Evolutionary conservation across 2,797 vertebrate species (phyloP).

Genomic region (Mormyrus proboscirostris): DNA sequence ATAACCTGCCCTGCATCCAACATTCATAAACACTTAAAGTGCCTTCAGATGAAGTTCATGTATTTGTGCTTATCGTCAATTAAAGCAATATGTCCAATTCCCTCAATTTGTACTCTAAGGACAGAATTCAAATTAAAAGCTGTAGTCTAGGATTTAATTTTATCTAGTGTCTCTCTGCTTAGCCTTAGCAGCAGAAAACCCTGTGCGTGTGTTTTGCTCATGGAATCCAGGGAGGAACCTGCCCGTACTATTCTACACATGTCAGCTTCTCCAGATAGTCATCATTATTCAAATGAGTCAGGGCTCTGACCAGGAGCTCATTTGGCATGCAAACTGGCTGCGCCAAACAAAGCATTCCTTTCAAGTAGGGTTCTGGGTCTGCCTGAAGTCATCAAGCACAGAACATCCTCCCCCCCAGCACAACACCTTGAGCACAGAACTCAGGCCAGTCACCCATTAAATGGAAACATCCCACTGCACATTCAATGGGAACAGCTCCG

Average conservation of each 20-base stretch:
- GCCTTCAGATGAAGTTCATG: background rate
- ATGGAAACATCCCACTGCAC: slow-evolving; percentile 34
- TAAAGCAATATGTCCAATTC: background rate
- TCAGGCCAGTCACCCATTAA: slow-evolving; percentile 28
- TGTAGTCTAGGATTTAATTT: background rate
- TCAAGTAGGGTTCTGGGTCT: slow-evolving; percentile 46
- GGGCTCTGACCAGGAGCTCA: slow-evolving; percentile 54
- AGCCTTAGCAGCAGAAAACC: background rate
- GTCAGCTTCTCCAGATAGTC: slow-evolving; percentile 61
- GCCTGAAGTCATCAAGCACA: slow-evolving; percentile 27
- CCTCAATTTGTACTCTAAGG: background rate
- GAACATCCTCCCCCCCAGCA: slow-evolving; percentile 19
- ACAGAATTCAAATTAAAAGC: background rate
- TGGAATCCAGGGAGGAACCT: slow-evolving; percentile 19
- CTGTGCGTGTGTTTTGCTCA: background rate
- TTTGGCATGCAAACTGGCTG: slow-evolving; percentile 70
- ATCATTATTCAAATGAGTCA: slow-evolving; percentile 72
- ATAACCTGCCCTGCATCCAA: background rate
- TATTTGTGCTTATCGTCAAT: background rate
- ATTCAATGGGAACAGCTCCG: background rate
- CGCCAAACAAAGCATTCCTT: slow-evolving; percentile 66
- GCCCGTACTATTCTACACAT: slow-evolving; percentile 52
- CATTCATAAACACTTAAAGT: background rate
- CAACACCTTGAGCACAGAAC: background rate
- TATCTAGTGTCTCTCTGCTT: background rate